These are phyloP conservation scores for Oreotragus oreotragus DNA, from an alignment of 2,113 vertebrate genomes.

Conservation along the genomic window DNA sequence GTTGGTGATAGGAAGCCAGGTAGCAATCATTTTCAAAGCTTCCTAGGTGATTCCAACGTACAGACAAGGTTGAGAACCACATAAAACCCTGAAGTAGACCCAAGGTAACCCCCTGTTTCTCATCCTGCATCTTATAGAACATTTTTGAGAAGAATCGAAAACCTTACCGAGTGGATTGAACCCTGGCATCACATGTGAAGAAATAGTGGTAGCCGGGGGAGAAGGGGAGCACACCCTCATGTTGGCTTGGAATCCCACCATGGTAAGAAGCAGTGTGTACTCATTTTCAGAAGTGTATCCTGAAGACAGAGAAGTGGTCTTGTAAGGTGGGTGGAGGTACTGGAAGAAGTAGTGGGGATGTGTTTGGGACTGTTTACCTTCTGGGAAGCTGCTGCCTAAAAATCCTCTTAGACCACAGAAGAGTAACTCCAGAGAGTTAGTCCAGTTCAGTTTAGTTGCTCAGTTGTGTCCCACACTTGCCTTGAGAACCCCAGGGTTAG, in stretches of 20 bases:
- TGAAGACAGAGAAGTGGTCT: conserved; percentile 18
- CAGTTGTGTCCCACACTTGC: not conserved
- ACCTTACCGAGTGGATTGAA: not conserved
- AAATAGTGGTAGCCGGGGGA: not conserved
- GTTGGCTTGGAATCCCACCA: not conserved
- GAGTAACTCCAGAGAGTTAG: not conserved
- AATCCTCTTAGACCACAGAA: conserved; percentile 17
- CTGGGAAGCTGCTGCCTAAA: conserved; percentile 14
- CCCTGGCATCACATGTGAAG: not conserved
- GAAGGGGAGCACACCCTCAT: not conserved
- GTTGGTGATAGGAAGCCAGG: not conserved
- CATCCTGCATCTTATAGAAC: not conserved
- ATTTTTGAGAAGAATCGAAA: not conserved
- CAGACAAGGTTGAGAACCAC: not conserved
- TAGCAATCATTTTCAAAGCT: not conserved
- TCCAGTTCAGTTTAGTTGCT: not conserved
- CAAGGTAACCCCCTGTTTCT: not conserved
- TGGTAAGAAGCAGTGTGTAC: not conserved
- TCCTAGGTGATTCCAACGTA: not conserved
- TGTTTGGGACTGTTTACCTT: not conserved
- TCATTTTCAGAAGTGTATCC: not conserved
- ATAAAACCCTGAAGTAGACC: not conserved
- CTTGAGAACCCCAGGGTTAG: not conserved
- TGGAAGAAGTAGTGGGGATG: not conserved
- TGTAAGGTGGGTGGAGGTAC: not conserved